phyloP scores from a whole-genome alignment of 1,140 invertebrate genomes.

The Heterodera carotae region DNA sequence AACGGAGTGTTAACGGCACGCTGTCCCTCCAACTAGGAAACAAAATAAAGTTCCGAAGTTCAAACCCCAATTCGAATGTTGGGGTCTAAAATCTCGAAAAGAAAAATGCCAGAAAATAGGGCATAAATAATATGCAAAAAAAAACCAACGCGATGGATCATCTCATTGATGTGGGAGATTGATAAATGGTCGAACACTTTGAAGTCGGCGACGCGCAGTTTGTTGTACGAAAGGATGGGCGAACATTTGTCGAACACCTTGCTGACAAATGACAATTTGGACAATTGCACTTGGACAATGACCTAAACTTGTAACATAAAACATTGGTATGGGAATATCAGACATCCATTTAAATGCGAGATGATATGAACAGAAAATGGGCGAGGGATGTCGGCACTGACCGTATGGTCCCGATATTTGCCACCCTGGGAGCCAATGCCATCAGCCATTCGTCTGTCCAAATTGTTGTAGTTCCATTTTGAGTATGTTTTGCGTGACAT shows the following conservation, averaged over 20 bases:
- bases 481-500: slow-evolving; percentile 42
- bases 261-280: slow-evolving; percentile 39
- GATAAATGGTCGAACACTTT: slow-evolving; percentile 54
- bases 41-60: neutral
- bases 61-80: no score
- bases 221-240: slow-evolving; percentile 41
- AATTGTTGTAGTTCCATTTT: slow-evolving; percentile 43
- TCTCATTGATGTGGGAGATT: slow-evolving; percentile 54
- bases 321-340: no score
- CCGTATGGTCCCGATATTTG: slow-evolving; percentile 51
- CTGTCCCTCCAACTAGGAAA: slow-evolving; percentile 11
- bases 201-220: slow-evolving; percentile 47
- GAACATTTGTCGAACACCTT: slow-evolving; percentile 36
- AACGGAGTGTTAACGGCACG: slow-evolving; percentile 35
- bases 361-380: no score
- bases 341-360: neutral
- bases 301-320: no score
- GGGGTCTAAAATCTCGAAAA: neutral
- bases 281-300: slow-evolving; percentile 31
- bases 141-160: slow-evolving; percentile 52
- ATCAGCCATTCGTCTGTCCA: neutral
- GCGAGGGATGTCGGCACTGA: slow-evolving; percentile 36
- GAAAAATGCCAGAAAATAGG: slow-evolving; percentile 1
- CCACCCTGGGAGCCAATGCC: slow-evolving; percentile 46
- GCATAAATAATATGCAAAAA: neutral